Percentiles rank a stretch among this genome's conserved stretches.
phyloP scores from a whole-genome alignment of 2,113 vertebrate species.

The Bostrychus sinensis region DNA sequence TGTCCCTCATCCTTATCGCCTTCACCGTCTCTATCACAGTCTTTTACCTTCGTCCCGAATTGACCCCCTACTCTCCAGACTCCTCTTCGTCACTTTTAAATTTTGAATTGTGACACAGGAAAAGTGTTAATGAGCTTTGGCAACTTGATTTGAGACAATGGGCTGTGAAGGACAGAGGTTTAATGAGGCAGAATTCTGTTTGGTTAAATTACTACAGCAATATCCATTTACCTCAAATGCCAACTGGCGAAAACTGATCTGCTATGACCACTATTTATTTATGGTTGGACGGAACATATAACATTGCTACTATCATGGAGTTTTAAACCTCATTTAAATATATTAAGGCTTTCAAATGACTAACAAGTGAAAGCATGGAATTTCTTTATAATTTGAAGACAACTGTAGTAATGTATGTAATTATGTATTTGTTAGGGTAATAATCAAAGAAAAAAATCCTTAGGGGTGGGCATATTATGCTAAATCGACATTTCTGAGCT shows the following conservation, averaged over 20 bases:
- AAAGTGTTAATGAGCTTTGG: conserved; percentile 17
- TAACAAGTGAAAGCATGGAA: too few species aligned
- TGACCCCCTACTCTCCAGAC: conserved; percentile 10
- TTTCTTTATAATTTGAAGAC: too few species aligned
- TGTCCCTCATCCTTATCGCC: conserved; percentile 28
- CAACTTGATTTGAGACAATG: conserved; percentile 22
- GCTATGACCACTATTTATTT: neutral
- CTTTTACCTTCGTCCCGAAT: neutral
- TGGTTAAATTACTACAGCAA: conserved; percentile 24
- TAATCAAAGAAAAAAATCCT: too few species aligned
- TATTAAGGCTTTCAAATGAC: too few species aligned
- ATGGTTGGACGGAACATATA: neutral
- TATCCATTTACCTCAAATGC: conserved; percentile 34
- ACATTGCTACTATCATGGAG: neutral
- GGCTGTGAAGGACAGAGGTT: conserved; percentile 33
- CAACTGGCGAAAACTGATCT: conserved; percentile 27
- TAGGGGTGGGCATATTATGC: too few species aligned
- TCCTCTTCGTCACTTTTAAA: conserved; percentile 4
- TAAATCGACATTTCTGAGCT: too few species aligned
- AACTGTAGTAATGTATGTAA: too few species aligned
- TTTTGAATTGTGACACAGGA: neutral
- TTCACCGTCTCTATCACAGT: neutral
- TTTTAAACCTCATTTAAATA: too few species aligned
- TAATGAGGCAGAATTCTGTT: conserved; percentile 34
- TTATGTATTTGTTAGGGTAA: too few species aligned